A percentile compares a stretch with the other conserved stretches of the same genome.
phyloP scores from a whole-genome alignment of 2,797 vertebrate genomes.

The Euthynnus affinis region DNA sequence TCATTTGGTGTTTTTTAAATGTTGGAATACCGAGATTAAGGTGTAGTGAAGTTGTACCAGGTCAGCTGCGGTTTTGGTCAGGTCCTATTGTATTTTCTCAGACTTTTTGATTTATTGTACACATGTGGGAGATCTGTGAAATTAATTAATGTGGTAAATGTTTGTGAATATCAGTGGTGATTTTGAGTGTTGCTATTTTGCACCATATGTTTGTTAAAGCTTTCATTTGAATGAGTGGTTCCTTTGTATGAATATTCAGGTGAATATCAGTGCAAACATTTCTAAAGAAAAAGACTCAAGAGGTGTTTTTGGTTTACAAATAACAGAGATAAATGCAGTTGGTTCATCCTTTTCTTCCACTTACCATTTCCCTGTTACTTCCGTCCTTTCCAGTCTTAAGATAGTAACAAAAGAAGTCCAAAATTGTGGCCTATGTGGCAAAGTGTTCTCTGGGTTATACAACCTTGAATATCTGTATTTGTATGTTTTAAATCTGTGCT shows the following conservation, averaged over 20 bases:
- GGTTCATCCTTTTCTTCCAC: slow-evolving; percentile 11
- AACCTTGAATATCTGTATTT: slow-evolving; percentile 42
- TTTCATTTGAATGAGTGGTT: slow-evolving; percentile 43
- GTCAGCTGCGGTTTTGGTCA: neutral
- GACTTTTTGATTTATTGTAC: slow-evolving; percentile 3
- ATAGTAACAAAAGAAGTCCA: slow-evolving; percentile 48
- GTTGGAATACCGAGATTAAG: slow-evolving; percentile 4
- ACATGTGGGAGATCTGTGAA: slow-evolving; percentile 27
- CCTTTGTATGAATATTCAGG: slow-evolving; percentile 30
- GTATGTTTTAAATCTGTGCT: slow-evolving; percentile 48
- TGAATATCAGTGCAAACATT: slow-evolving; percentile 23
- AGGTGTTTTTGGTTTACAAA: slow-evolving; percentile 42
- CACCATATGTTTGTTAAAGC: slow-evolving; percentile 46
- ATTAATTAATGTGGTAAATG: slow-evolving; percentile 51
- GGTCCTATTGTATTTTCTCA: neutral
- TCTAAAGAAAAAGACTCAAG: neutral
- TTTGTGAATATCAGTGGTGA: slow-evolving; percentile 55
- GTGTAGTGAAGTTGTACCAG: slow-evolving; percentile 25
- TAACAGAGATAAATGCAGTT: slow-evolving; percentile 31
- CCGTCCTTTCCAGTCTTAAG: slow-evolving; percentile 53
- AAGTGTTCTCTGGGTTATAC: slow-evolving; percentile 28
- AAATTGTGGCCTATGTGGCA: slow-evolving; percentile 32
- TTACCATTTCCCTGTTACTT: slow-evolving; percentile 33
- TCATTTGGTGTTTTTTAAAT: slow-evolving; percentile 39
- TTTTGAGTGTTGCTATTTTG: slow-evolving; percentile 68